A percentile compares a stretch with the other conserved stretches of the same genome.
Conservation (phyloP, 2,888 invertebrate genomes). For the Epinotia brunnichana region DNA sequence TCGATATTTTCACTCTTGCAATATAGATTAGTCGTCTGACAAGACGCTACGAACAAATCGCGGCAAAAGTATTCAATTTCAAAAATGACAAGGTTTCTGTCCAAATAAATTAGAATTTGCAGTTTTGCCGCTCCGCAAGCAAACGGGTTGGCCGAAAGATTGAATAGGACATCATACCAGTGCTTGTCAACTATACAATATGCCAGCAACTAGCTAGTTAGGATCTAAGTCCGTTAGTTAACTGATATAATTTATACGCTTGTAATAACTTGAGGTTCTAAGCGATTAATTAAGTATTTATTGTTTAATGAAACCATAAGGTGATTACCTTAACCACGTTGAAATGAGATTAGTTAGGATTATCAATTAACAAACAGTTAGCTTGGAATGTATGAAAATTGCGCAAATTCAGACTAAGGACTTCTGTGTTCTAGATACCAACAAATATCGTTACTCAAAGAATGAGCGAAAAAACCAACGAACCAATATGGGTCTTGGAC, state of each 20-base stretch:
- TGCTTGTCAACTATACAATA: constrained; percentile 42
- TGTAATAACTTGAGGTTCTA: constrained; percentile 79
- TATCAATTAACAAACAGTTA: constrained; percentile 50
- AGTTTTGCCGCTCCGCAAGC: neutral
- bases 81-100: neutral
- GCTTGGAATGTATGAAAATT: constrained; percentile 40
- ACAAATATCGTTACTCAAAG: neutral
- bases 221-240: constrained; percentile 68
- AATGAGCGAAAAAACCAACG: neutral
- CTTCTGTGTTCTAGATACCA: too few species aligned
- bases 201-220: constrained; percentile 56
- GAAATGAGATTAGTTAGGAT: constrained; percentile 77
- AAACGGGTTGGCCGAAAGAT: neutral
- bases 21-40: neutral
- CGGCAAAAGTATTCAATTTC: neutral
- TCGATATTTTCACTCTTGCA: neutral
- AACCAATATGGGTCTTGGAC: neutral
- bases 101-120: neutral
- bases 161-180: neutral
- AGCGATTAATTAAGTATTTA: constrained; percentile 79
- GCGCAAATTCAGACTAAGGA: neutral
- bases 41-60: neutral
- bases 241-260: constrained; percentile 75
- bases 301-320: constrained; percentile 62
- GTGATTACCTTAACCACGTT: constrained; percentile 59